phyloP scores from a whole-genome alignment of 2,113 vertebrate genomes.

The Podilymbus podiceps region DNA sequence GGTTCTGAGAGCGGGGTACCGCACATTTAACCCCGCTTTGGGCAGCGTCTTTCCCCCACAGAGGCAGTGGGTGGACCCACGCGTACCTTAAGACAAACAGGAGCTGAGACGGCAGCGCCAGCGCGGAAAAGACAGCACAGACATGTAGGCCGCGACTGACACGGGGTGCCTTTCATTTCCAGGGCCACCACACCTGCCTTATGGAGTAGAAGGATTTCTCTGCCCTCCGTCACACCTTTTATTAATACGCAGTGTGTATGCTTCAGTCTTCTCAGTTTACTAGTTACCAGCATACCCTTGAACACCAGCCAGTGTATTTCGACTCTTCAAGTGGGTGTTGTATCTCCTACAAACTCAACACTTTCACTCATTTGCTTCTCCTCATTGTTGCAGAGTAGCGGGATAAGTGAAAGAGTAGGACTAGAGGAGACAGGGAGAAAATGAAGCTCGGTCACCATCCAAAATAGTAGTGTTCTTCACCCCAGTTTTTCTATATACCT shows the following conservation, averaged over 20 bases:
- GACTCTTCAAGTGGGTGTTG: neutral
- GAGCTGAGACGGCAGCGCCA: accelerated
- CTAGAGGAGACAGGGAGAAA: neutral
- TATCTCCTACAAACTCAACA: neutral
- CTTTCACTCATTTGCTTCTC: neutral
- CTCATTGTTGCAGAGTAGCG: accelerated
- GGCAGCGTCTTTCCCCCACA: neutral
- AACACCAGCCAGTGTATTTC: neutral
- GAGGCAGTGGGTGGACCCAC: neutral
- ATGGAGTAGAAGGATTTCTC: neutral
- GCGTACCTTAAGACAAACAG: neutral
- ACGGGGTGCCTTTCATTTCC: neutral
- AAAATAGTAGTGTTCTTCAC: neutral
- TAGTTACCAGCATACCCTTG: neutral
- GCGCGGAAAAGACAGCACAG: accelerated
- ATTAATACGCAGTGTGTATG: neutral
- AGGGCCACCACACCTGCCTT: accelerated
- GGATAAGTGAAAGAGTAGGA: neutral
- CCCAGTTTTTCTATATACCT: neutral
- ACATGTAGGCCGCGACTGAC: accelerated
- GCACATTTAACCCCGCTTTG: accelerated
- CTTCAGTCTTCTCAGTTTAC: neutral
- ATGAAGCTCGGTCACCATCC: neutral
- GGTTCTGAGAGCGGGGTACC: accelerated
- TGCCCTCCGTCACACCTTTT: neutral